These are phyloP conservation scores for Gymnothorax javanicus DNA, from an alignment of 2,797 vertebrate species.

Conservation along the genomic window DNA sequence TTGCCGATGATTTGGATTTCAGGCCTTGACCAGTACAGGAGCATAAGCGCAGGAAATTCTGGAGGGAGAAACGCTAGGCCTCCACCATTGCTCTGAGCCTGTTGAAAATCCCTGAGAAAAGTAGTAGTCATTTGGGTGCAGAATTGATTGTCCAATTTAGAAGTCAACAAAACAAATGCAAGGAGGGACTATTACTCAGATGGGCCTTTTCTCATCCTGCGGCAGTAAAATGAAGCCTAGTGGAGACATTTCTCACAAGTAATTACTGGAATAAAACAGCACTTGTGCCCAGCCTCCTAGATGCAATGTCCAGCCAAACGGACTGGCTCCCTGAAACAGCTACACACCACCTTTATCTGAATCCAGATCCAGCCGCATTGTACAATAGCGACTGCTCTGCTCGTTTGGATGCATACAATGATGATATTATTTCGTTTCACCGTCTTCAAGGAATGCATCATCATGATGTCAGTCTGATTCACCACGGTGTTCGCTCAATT, in stretches of 20 bases:
- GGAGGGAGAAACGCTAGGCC: neutral
- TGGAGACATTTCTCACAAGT: constrained; percentile 42
- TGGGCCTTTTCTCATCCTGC: constrained; percentile 31
- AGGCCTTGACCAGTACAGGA: neutral
- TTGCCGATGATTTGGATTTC: neutral
- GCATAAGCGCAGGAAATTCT: neutral
- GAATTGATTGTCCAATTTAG: constrained; percentile 47
- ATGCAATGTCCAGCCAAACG: neutral
- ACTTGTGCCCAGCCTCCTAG: neutral
- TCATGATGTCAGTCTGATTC: too few species aligned
- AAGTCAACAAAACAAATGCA: constrained; percentile 27
- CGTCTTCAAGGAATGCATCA: neutral
- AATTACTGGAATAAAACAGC: constrained; percentile 49
- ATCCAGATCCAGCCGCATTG: constrained; percentile 25
- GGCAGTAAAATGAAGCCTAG: constrained; percentile 31
- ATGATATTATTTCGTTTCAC: neutral
- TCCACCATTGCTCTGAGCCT: constrained; percentile 13
- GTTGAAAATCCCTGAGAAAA: constrained; percentile 35
- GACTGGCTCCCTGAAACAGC: neutral
- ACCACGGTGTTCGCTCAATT: too few species aligned
- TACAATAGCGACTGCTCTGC: constrained; percentile 11
- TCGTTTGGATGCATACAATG: neutral
- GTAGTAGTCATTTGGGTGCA: constrained; percentile 38
- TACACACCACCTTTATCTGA: neutral
- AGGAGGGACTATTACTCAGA: constrained; percentile 32